Evolutionary conservation across 2,888 invertebrate species (phyloP).

Genomic region (Metallyticus violacea): DNA sequence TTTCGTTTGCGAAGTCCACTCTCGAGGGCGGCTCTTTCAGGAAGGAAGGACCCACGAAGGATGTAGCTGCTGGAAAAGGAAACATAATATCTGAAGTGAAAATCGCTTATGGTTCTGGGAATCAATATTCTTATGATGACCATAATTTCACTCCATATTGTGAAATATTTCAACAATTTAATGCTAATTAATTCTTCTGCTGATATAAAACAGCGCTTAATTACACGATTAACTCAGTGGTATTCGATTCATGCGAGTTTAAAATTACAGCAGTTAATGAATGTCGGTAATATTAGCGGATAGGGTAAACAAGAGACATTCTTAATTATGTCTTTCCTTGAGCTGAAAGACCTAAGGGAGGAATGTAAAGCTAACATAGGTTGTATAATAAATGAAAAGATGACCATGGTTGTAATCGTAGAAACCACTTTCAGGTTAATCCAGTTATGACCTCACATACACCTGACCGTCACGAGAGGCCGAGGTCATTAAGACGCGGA

Average conservation of each 20-base stretch:
- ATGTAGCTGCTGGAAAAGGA: slow-evolving; percentile 19
- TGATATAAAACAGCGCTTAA: neutral
- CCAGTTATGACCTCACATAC: too few species aligned
- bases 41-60: slow-evolving; percentile 38
- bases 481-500: too few species aligned
- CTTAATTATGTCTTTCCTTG: too few species aligned
- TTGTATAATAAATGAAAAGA: too few species aligned
- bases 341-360: too few species aligned
- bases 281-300: too few species aligned
- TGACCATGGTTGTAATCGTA: too few species aligned
- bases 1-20: slow-evolving; percentile 40
- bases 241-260: neutral
- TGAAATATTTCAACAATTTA: neutral
- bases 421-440: too few species aligned
- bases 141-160: neutral
- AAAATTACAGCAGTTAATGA: too few species aligned
- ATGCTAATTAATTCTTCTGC: neutral
- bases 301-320: too few species aligned
- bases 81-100: neutral
- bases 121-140: neutral
- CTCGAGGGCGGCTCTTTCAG: slow-evolving; percentile 39
- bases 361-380: too few species aligned
- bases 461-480: too few species aligned
- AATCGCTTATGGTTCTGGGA: neutral
- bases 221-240: neutral